A percentile compares a stretch with the other conserved stretches of the same genome.
Evolutionary conservation across 2,888 invertebrate species (phyloP).

Genomic region (Drosophila sordidula): DNA sequence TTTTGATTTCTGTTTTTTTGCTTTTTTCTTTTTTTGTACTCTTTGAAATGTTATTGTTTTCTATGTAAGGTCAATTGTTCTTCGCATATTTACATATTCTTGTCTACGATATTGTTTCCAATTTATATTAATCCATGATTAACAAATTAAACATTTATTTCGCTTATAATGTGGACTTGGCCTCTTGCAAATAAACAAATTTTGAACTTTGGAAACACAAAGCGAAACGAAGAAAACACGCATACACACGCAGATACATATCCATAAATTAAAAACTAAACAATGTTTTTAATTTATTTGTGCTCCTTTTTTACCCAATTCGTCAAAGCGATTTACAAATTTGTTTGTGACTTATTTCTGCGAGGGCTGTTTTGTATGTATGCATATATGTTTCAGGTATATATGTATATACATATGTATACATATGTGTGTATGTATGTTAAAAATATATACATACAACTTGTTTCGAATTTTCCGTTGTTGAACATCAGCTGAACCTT

Average conservation of each 20-base stretch:
- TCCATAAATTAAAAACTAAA: slow-evolving; percentile 42
- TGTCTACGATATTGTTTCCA: slow-evolving; percentile 6
- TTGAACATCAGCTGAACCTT: not conserved
- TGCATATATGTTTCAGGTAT: not conserved
- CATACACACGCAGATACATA: not conserved
- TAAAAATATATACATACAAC: not conserved
- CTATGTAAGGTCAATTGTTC: slow-evolving; percentile 32
- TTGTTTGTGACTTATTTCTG: slow-evolving; percentile 8
- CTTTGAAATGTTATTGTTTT: slow-evolving; percentile 11
- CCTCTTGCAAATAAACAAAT: slow-evolving; percentile 17
- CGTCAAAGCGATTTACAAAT: slow-evolving; percentile 20
- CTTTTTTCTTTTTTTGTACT: slow-evolving; percentile 5
- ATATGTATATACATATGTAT: not conserved
- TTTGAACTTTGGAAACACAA: slow-evolving; percentile 38
- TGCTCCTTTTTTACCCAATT: slow-evolving; percentile 26
- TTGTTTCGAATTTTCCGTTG: not conserved
- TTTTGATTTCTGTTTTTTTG: slow-evolving; percentile 29
- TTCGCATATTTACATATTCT: not conserved
- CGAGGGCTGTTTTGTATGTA: slow-evolving; percentile 17
- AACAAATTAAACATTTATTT: slow-evolving; percentile 15
- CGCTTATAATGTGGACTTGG: slow-evolving; percentile 1
- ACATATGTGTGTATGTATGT: not conserved
- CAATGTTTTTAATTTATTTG: too few relatives aligned
- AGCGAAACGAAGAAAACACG: slow-evolving; percentile 1
- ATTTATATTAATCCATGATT: slow-evolving; percentile 24